A percentile compares a stretch with the other conserved stretches of the same genome.
phyloP scores from a whole-genome alignment of 2,113 vertebrate genomes.

The Puffinus mauretanicus region DNA sequence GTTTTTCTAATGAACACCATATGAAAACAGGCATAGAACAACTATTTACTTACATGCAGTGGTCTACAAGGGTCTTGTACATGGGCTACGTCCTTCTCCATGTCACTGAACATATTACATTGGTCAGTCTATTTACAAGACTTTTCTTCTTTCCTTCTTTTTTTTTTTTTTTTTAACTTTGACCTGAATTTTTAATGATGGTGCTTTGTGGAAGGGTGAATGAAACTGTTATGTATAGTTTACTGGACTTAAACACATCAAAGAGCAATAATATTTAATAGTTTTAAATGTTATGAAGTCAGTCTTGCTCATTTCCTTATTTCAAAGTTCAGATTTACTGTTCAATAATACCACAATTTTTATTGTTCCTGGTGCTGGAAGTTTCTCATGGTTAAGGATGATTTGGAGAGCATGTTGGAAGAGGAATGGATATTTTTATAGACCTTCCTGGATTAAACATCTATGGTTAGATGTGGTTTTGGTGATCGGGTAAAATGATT shows the following conservation, averaged over 20 bases:
- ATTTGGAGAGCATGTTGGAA: not conserved
- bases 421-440: not conserved
- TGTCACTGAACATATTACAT: not conserved
- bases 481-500: not conserved
- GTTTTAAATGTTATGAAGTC: not conserved
- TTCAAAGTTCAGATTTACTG: constrained; percentile 21
- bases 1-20: constrained; percentile 47
- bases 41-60: constrained; percentile 25
- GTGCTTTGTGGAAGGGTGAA: not conserved
- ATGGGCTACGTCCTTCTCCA: not conserved
- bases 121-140: not conserved
- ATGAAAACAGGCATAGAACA: constrained; percentile 40
- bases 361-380: not conserved
- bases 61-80: not conserved
- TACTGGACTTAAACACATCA: not conserved
- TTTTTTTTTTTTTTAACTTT: not conserved
- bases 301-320: constrained; percentile 3
- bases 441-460: not conserved
- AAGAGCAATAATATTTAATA: not conserved
- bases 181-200: not conserved
- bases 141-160: not conserved
- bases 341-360: not conserved
- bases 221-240: not conserved
- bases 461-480: not conserved
- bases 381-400: not conserved